phyloP scores from a whole-genome alignment of 2,113 vertebrate species.

The Oxyura jamaicensis region DNA sequence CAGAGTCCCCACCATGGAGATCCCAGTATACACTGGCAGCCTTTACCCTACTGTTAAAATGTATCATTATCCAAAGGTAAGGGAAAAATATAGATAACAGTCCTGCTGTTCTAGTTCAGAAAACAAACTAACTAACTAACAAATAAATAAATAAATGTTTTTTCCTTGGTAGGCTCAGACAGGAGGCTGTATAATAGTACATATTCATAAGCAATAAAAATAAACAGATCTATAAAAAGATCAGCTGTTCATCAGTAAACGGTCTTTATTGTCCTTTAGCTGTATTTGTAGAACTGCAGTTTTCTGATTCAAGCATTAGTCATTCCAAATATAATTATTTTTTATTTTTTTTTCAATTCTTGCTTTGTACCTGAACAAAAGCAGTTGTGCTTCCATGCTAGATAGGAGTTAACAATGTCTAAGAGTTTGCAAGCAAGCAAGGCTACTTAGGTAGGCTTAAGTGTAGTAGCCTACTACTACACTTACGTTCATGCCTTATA shows the following conservation, averaged over 20 bases:
- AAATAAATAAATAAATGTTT: too few relatives aligned
- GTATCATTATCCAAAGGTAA: slow-evolving; percentile 96
- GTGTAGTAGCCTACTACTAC: too few relatives aligned
- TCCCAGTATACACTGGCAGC: slow-evolving; percentile 88
- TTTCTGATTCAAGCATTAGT: neutral
- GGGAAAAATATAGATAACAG: neutral
- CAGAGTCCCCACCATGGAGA: slow-evolving; percentile 92
- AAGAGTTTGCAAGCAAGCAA: neutral
- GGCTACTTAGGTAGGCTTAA: too few relatives aligned
- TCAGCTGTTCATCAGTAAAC: neutral
- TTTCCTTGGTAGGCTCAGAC: neutral
- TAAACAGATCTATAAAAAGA: neutral
- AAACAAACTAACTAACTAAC: neutral
- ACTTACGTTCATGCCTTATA: accelerated
- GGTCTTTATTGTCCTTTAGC: neutral
- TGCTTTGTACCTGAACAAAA: neutral
- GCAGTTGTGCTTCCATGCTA: neutral
- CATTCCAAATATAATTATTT: neutral
- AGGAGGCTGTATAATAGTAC: neutral
- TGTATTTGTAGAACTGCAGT: neutral
- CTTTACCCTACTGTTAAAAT: slow-evolving; percentile 87
- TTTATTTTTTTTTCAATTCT: neutral
- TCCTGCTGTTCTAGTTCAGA: neutral
- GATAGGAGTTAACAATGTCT: neutral
- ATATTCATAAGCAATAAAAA: neutral